Percentiles rank a stretch among this genome's conserved stretches.
Conservation (phyloP, 2,888 invertebrate genomes). For the Plebejus melissa region DNA sequence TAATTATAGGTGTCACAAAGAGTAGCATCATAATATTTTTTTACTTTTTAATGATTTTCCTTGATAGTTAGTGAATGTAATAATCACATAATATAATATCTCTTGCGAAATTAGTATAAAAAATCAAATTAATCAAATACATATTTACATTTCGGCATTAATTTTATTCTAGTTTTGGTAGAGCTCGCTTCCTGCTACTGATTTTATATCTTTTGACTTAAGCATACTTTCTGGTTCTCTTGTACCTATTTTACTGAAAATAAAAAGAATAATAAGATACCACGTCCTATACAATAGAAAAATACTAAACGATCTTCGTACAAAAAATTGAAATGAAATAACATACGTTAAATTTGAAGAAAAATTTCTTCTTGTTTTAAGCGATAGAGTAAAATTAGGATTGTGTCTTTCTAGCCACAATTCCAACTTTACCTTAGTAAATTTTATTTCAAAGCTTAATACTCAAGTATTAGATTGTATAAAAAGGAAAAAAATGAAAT, state of each 20-base stretch:
- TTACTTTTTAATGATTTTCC: not conserved
- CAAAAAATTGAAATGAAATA: too few relatives aligned
- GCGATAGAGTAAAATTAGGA: too few relatives aligned
- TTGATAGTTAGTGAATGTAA: not conserved
- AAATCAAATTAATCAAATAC: not conserved
- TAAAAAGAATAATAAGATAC: too few relatives aligned
- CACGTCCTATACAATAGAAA: too few relatives aligned
- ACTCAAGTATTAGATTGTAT: not conserved
- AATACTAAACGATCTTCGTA: too few relatives aligned
- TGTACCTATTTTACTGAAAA: not conserved
- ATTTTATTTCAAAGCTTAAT: not conserved
- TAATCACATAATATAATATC: not conserved
- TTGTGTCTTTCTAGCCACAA: too few relatives aligned
- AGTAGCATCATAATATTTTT: not conserved
- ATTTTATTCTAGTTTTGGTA: not conserved
- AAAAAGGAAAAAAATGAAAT: too few relatives aligned
- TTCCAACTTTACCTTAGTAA: too few relatives aligned
- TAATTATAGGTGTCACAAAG: constrained; percentile 38
- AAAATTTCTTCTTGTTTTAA: too few relatives aligned
- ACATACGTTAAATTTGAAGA: too few relatives aligned
- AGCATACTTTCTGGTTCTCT: not conserved
- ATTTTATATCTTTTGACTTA: not conserved
- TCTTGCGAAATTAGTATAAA: not conserved
- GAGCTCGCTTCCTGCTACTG: not conserved
- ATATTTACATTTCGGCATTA: not conserved